Evolutionary conservation across 2,113 vertebrate genomes (phyloP), one percentile per base, ranked within the genome.

Genomic region (Vanacampus margaritifer): DNA sequence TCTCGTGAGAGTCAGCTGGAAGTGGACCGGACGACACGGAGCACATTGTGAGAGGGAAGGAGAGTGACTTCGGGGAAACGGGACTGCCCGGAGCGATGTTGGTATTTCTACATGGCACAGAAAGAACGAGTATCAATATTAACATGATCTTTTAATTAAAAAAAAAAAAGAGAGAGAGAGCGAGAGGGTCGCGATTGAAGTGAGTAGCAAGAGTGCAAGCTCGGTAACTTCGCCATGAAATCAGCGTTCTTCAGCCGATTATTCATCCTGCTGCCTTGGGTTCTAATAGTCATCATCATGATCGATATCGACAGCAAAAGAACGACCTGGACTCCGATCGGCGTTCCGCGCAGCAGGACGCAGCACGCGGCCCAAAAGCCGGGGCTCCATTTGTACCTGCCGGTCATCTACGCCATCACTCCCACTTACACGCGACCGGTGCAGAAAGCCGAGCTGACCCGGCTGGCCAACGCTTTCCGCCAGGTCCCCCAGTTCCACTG

Each of bases 391-490:
- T 82, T 53, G 85, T 62, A n/a, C 32, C 80, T 92, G 78, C 95
- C 95, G 71, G 87, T 94, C 36, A 94, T 98, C 86, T 97, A 96
- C 89, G 95, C 95, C 86, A 94, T 98, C 89, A 98, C 96, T 56
- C 96, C 96, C 59, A 98, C 96, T 3, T 98, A 98, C 92, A 95
- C 92, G 74, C 93, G 96, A 14, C 94, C 94, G 32, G 95, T 95
- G 89, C 96, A 98, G 92, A 98, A 98, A 82, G 96, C 96, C 9
- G 96, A 98, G 90, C 94, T 98, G 72, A 98, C 95, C 64, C 94
- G 96, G 7, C 79, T 98, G 86, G 93, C 95, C 43, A 95, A 97
- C 89, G 95, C 94, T 1, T 94, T 98, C 90, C 94, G 95, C 85
- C 96, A 97, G 93, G 95, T 98, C 74, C 90, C 94, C 84, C 92